phyloP scores from a whole-genome alignment of 2,113 vertebrate genomes.

The Rhinolophus sinicus region DNA sequence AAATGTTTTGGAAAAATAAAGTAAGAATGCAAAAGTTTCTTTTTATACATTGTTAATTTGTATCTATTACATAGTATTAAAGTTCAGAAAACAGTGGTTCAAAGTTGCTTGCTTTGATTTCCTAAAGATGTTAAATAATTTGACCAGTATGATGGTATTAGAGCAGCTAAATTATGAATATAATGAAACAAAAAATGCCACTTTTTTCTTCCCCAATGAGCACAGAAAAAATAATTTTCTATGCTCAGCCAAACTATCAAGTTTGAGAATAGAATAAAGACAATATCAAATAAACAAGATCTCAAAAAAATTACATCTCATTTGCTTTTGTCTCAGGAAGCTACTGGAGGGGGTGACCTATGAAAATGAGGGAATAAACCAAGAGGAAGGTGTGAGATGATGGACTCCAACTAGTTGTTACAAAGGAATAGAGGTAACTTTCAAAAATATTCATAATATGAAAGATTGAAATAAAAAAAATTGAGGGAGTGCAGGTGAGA shows the following conservation, averaged over 20 bases:
- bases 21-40: neutral
- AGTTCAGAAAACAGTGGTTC: neutral
- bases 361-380: neutral
- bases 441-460: neutral
- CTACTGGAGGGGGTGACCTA: neutral
- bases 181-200: neutral
- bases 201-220: neutral
- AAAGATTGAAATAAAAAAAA: neutral
- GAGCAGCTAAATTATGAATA: neutral
- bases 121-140: neutral
- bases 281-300: neutral
- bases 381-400: neutral
- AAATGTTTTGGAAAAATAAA: neutral
- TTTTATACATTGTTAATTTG: neutral
- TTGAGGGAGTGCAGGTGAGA: neutral
- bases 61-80: neutral
- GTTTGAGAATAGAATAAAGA: neutral
- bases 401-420: neutral
- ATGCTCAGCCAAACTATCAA: neutral
- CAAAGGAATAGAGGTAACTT: neutral
- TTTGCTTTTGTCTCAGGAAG: conserved; percentile 21
- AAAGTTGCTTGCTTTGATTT: neutral
- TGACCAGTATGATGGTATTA: neutral
- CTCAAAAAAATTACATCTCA: neutral
- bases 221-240: neutral